Evolutionary conservation across 1,140 invertebrate genomes (phyloP).

Genomic region (Lasaia peninsularis): DNA sequence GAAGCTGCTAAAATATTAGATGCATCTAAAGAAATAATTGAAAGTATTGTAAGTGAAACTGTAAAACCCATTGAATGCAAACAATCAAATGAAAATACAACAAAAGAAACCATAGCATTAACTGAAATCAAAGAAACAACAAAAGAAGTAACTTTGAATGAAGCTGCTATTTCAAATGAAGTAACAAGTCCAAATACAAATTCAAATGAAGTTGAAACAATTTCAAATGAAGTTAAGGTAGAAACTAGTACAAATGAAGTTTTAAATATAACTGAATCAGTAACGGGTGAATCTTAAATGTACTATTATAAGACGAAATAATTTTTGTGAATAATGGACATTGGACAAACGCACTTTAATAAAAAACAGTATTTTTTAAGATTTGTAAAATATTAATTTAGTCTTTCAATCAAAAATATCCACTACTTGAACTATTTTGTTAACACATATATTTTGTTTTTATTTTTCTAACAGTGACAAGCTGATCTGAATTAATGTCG

Average conservation of each 20-base stretch:
- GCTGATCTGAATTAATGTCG: no score
- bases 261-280: not conserved
- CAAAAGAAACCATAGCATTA: not conserved
- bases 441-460: no score
- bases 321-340: not conserved
- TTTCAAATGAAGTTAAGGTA: constrained; percentile 12
- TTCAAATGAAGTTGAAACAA: constrained; percentile 13
- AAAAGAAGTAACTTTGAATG: not conserved
- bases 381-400: no score
- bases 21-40: not conserved
- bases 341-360: not conserved
- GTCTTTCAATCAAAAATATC: no score
- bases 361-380: no score
- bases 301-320: constrained; percentile 4
- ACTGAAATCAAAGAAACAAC: not conserved
- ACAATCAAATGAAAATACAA: not conserved
- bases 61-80: not conserved
- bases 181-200: not conserved
- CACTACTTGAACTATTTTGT: not conserved
- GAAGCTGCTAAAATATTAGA: not conserved
- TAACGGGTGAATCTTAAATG: constrained; percentile 16
- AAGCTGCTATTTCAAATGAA: not conserved
- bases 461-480: not conserved
- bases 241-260: constrained; percentile 4
- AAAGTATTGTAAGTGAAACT: not conserved